Percentiles rank a stretch among this genome's conserved stretches.
phyloP scores from a whole-genome alignment of 2,888 invertebrate genomes.

The Platypus cylindrus region DNA sequence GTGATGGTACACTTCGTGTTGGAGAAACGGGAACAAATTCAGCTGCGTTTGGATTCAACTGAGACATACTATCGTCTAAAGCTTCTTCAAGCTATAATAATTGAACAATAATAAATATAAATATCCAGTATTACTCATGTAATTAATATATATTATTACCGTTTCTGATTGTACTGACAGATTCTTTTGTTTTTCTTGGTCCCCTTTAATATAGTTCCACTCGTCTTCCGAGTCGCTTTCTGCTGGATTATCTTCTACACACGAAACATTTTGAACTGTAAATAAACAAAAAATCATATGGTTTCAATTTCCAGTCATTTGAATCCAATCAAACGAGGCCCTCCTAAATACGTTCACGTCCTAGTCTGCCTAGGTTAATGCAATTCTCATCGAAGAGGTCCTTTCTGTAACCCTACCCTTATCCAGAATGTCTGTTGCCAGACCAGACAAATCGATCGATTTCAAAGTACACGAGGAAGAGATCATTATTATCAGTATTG shows the following conservation, averaged over 20 bases:
- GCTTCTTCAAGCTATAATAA: conserved; percentile 25
- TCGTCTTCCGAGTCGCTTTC: conserved; percentile 76
- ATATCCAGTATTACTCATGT: not conserved
- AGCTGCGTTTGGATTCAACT: conserved; percentile 74
- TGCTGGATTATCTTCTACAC: conserved; percentile 58
- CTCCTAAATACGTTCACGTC: too few relatives aligned
- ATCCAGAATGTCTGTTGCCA: too few relatives aligned
- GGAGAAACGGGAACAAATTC: conserved; percentile 65
- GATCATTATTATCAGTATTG: too few relatives aligned
- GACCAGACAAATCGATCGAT: too few relatives aligned
- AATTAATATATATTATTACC: conserved; percentile 7
- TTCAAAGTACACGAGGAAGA: too few relatives aligned
- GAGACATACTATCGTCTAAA: conserved; percentile 56
- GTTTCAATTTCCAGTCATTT: too few relatives aligned
- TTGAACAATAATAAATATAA: conserved; percentile 2
- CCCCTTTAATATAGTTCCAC: conserved; percentile 72
- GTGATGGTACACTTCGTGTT: conserved; percentile 39
- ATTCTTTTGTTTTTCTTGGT: conserved; percentile 49
- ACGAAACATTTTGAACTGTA: conserved; percentile 37
- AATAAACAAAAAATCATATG: conserved; percentile 12
- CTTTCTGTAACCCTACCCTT: too few relatives aligned
- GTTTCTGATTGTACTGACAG: conserved; percentile 37
- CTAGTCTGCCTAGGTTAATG: too few relatives aligned
- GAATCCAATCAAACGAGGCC: too few relatives aligned
- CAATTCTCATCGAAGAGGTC: too few relatives aligned